Evolutionary conservation across 2,888 invertebrate species (phyloP).

Genomic region (Xylota sylvarum): DNA sequence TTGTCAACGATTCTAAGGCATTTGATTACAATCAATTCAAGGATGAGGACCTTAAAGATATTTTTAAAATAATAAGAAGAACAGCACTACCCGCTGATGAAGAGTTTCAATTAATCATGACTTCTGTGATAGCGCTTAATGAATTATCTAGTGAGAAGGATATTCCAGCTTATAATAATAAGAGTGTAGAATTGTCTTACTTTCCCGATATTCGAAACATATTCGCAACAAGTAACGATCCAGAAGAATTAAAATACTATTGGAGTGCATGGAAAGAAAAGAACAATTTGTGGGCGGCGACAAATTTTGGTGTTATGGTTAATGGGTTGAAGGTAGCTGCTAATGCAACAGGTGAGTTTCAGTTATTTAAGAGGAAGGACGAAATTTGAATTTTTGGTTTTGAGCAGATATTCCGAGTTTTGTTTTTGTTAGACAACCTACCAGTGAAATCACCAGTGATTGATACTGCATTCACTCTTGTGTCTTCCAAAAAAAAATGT

Average conservation of each 20-base stretch:
- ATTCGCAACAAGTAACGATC: not conserved
- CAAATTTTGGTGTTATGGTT: conserved; percentile 81
- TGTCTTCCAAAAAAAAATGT: too few species aligned
- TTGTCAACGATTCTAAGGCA: conserved; percentile 86
- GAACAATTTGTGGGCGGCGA: conserved; percentile 80
- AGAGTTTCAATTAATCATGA: conserved; percentile 80
- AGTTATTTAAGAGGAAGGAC: too few species aligned
- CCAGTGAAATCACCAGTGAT: too few species aligned
- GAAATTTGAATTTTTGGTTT: too few species aligned
- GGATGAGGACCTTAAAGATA: conserved; percentile 78
- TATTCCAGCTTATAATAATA: conserved; percentile 83
- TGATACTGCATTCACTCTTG: too few species aligned
- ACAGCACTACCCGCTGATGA: conserved; percentile 81
- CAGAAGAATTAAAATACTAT: conserved; percentile 55
- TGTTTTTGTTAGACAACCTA: too few species aligned
- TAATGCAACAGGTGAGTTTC: conserved; percentile 78
- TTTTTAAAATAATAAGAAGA: conserved; percentile 79
- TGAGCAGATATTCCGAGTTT: too few species aligned
- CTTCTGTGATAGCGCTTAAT: conserved; percentile 80
- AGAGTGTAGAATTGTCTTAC: conserved; percentile 80
- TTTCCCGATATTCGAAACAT: conserved; percentile 79
- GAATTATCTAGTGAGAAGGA: conserved; percentile 85
- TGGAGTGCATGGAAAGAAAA: conserved; percentile 65
- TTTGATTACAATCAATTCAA: conserved; percentile 78
- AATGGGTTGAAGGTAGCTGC: conserved; percentile 81